Evolutionary conservation across 2,113 vertebrate species (phyloP).

Genomic region (Oceanites oceanicus): DNA sequence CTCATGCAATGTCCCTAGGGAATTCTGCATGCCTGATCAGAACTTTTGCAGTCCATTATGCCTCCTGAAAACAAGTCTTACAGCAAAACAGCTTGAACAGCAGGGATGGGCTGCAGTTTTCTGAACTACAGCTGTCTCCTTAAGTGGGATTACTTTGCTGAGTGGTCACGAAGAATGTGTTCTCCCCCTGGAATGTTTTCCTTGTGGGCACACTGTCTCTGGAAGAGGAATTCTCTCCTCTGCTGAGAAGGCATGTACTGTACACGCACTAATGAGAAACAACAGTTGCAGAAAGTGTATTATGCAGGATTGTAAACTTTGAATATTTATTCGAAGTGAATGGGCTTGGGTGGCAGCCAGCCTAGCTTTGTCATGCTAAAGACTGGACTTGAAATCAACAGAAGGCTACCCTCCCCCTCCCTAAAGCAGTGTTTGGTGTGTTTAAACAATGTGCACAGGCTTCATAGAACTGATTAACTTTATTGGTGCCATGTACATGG

Average conservation of each 20-base stretch:
- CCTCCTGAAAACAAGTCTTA: constrained; percentile 44
- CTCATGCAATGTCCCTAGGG: not conserved
- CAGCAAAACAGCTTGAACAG: constrained; percentile 52
- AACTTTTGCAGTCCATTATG: constrained; percentile 9
- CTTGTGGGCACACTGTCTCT: constrained; percentile 48
- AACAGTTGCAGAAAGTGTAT: constrained; percentile 45
- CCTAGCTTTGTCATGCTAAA: constrained; percentile 42
- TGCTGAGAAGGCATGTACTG: constrained; percentile 45
- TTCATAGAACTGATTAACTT: constrained; percentile 17
- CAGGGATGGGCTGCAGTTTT: constrained; percentile 50
- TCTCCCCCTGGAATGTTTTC: constrained; percentile 64
- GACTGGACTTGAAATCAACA: constrained; percentile 29
- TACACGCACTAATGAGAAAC: constrained; percentile 31
- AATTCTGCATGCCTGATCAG: constrained; percentile 29
- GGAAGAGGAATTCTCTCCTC: constrained; percentile 47
- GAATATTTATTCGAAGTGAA: constrained; percentile 38
- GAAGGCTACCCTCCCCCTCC: constrained; percentile 26
- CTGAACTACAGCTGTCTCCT: constrained; percentile 47
- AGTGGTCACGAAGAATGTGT: constrained; percentile 70
- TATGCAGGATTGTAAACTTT: constrained; percentile 37
- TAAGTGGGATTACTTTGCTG: constrained; percentile 54
- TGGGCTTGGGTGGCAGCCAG: constrained; percentile 19
- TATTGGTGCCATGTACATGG: not conserved
- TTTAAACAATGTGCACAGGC: not conserved
- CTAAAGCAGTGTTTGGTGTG: not conserved